These are phyloP conservation scores for Lampropteryx suffumata DNA, from an alignment of 2,888 invertebrate species.

Conservation along the genomic window DNA sequence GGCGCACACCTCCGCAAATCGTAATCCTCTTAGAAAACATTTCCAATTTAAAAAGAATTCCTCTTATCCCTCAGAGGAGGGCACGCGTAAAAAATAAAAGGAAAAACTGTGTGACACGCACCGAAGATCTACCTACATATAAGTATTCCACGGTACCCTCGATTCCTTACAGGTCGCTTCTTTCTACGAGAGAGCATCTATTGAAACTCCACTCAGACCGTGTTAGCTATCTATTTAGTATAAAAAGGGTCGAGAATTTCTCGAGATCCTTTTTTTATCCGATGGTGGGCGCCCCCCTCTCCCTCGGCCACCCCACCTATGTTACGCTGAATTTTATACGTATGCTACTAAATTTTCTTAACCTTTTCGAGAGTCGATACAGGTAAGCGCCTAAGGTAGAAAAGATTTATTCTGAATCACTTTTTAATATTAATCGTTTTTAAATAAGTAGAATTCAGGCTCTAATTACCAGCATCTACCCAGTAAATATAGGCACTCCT, in stretches of 20 bases:
- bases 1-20: constrained; percentile 77
- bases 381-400: constrained; percentile 23
- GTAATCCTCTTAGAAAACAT: constrained; percentile 83
- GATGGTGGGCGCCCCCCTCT: constrained; percentile 58
- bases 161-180: constrained; percentile 81
- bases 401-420: constrained; percentile 5
- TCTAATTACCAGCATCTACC: no score
- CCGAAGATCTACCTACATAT: constrained; percentile 44
- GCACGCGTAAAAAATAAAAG: constrained; percentile 81
- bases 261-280: constrained; percentile 79
- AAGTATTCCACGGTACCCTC: constrained; percentile 66
- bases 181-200: constrained; percentile 80
- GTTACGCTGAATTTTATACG: constrained; percentile 37
- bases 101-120: constrained; percentile 76
- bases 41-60: constrained; percentile 84
- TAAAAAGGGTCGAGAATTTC: constrained; percentile 81
- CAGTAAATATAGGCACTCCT: no score
- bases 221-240: constrained; percentile 83
- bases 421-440: neutral
- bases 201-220: constrained; percentile 83
- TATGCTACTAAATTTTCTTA: constrained; percentile 37
- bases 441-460: no score
- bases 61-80: constrained; percentile 78
- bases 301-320: constrained; percentile 37
- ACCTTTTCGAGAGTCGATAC: constrained; percentile 36